Conservation (phyloP, 2,113 vertebrate species). For the Cyanoramphus novaezelandiae region DNA sequence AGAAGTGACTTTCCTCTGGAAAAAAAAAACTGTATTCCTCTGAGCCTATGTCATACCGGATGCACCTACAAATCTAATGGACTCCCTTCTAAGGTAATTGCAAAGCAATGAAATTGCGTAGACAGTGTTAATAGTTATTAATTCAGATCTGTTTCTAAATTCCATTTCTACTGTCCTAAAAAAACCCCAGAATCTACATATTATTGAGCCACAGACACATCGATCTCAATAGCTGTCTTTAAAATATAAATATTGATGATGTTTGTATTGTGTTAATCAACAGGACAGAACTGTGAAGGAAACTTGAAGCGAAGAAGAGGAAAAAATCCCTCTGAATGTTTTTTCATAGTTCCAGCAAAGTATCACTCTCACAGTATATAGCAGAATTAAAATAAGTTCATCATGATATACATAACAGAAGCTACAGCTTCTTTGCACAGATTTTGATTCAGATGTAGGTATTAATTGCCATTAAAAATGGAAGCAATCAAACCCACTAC, state of each 20-base stretch:
- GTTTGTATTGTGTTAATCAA: background rate
- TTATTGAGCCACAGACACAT: background rate
- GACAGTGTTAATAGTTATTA: background rate
- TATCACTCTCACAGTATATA: background rate
- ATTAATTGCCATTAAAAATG: background rate
- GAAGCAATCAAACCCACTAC: background rate
- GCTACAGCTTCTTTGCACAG: background rate
- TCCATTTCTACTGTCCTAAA: background rate
- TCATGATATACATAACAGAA: background rate
- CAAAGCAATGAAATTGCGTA: background rate
- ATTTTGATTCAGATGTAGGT: background rate
- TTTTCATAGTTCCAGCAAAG: background rate
- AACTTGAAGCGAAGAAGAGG: background rate
- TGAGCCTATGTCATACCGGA: background rate
- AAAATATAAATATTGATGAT: background rate
- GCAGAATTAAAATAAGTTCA: background rate
- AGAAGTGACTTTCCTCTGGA: background rate
- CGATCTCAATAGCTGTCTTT: background rate
- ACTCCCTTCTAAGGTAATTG: background rate
- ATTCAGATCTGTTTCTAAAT: background rate
- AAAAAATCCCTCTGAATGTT: background rate
- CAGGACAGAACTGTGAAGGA: background rate
- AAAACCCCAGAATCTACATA: fast-evolving
- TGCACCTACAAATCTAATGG: background rate
- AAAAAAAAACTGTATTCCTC: background rate